Evolutionary conservation across 2,888 invertebrate genomes (phyloP).

Genomic region (Orthonevra nobilis): DNA sequence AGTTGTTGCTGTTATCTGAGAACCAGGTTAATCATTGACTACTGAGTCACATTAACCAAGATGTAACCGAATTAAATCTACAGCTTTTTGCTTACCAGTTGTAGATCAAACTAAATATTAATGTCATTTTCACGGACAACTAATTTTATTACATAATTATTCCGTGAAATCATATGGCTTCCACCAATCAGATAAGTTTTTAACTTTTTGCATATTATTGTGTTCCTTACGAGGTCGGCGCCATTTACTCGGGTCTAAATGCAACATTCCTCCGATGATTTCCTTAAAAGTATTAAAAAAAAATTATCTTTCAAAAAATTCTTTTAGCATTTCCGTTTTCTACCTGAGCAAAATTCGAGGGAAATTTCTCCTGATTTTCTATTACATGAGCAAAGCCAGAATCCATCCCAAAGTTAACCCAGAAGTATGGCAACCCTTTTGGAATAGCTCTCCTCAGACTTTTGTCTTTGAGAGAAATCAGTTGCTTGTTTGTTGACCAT

Average conservation of each 20-base stretch:
- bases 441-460: conserved; percentile 91
- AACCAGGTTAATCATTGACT: no score
- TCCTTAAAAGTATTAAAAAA: conserved; percentile 83
- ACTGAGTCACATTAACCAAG: no score
- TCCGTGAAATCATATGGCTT: conserved; percentile 83
- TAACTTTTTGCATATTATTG: conserved; percentile 82
- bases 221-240: conserved; percentile 88
- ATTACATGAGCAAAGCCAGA: conserved; percentile 98
- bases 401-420: conserved; percentile 94
- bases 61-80: no score
- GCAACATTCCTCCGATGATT: conserved; percentile 96
- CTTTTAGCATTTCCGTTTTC: conserved; percentile 71
- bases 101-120: no score
- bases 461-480: conserved; percentile 86
- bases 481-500: conserved; percentile 97
- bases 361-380: conserved; percentile 94
- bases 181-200: conserved; percentile 87
- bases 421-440: conserved; percentile 96
- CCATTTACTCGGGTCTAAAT: conserved; percentile 92
- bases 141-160: neutral
- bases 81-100: no score
- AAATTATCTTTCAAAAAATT: neutral
- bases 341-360: conserved; percentile 94
- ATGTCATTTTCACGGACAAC: no score
- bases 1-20: no score